phyloP scores from a whole-genome alignment of 1,140 invertebrate species.

The Drosophila nigromelanica region DNA sequence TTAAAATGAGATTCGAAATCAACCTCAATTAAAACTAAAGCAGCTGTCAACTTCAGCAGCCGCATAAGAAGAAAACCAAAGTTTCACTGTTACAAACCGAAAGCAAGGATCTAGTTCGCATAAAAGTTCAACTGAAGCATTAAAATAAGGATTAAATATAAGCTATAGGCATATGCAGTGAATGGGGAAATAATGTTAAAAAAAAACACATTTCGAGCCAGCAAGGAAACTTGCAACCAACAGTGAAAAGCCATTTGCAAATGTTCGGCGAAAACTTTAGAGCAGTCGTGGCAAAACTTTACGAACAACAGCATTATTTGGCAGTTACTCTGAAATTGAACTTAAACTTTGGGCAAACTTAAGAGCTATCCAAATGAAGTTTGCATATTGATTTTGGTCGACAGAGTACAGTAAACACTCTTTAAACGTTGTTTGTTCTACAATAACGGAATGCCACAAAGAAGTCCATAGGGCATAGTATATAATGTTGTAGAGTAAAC shows the following conservation, averaged over 20 bases:
- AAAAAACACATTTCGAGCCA: not conserved
- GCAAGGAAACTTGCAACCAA: not conserved
- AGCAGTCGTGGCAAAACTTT: not conserved
- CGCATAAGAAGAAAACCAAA: too few species aligned
- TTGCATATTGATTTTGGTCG: conserved; percentile 9
- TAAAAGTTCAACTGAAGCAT: too few species aligned
- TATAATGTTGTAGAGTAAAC: not conserved
- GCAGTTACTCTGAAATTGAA: conserved; percentile 2
- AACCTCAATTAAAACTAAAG: too few species aligned
- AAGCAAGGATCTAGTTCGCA: too few species aligned
- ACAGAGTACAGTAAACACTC: conserved; percentile 6
- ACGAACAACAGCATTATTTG: not conserved
- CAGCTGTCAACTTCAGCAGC: too few species aligned
- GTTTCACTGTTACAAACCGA: too few species aligned
- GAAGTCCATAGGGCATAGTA: not conserved
- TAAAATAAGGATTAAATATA: too few species aligned
- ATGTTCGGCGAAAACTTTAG: not conserved
- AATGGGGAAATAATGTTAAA: not conserved
- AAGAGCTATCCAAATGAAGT: not conserved
- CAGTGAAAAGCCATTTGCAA: conserved; percentile 11
- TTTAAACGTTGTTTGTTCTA: not conserved
- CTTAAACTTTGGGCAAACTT: conserved; percentile 8
- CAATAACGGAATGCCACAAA: conserved; percentile 26
- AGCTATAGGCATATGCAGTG: too few species aligned
- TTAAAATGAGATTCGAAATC: too few species aligned